These are phyloP conservation scores for Deilephila porcellus DNA, from an alignment of 2,888 invertebrate species.

Conservation along the genomic window DNA sequence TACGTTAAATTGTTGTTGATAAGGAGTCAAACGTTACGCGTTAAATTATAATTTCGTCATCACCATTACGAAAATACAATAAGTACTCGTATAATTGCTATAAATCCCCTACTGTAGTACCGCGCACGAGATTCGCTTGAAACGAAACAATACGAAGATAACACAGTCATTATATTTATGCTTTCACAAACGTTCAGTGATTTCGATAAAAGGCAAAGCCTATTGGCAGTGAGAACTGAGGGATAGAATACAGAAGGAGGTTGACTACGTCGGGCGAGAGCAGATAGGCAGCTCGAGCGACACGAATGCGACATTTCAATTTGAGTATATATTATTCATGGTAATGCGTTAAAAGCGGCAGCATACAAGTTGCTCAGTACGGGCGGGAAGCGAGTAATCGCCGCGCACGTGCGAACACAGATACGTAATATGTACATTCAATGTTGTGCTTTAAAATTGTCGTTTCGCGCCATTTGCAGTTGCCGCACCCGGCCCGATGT, in stretches of 20 bases:
- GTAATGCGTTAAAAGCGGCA: constrained; percentile 83
- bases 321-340: constrained; percentile 84
- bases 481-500: constrained; percentile 68
- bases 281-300: constrained; percentile 77
- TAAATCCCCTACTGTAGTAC: constrained; percentile 35
- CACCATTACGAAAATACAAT: constrained; percentile 37
- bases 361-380: constrained; percentile 72
- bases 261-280: constrained; percentile 55
- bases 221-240: constrained; percentile 70
- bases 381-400: constrained; percentile 75
- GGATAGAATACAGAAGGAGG: constrained; percentile 71
- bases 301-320: constrained; percentile 84
- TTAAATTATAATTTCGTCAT: constrained; percentile 52
- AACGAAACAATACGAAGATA: background rate
- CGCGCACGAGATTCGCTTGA: background rate
- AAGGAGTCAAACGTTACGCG: constrained; percentile 55
- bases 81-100: constrained; percentile 16
- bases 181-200: constrained; percentile 53
- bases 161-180: constrained; percentile 28
- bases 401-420: constrained; percentile 74
- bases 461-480: constrained; percentile 81
- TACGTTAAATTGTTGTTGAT: constrained; percentile 62
- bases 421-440: constrained; percentile 75
- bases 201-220: constrained; percentile 76
- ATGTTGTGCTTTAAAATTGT: constrained; percentile 82